Percentiles rank a stretch among this genome's conserved stretches.
Conservation (phyloP, 2,113 vertebrate species). For the Brachypteracias leptosomus region DNA sequence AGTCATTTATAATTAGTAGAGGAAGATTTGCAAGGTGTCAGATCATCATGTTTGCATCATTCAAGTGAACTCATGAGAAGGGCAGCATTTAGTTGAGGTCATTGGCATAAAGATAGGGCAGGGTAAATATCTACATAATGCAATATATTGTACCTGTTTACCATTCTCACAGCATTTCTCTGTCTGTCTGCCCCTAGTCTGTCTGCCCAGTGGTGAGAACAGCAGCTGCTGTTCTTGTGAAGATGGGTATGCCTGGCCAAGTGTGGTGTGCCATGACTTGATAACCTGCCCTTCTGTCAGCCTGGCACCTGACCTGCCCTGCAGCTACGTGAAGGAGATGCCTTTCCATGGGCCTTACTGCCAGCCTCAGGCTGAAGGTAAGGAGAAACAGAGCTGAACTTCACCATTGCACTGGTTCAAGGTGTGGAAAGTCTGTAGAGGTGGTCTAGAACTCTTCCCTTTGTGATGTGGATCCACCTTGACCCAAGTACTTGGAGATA, state of each 20-base stretch:
- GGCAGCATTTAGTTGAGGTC: neutral
- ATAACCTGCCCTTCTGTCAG: neutral
- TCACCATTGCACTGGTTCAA: neutral
- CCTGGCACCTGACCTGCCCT: neutral
- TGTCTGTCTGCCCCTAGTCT: constrained; percentile 50
- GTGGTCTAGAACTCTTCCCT: neutral
- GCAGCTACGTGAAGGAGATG: constrained; percentile 38
- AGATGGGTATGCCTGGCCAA: constrained; percentile 65
- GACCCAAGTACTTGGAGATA: neutral
- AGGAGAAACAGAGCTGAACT: neutral
- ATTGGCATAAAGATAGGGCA: neutral
- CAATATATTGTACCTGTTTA: accelerated
- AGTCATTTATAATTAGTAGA: neutral
- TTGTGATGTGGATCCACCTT: neutral
- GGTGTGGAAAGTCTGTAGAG: neutral
- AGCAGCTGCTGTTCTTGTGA: constrained; percentile 67
- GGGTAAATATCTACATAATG: neutral
- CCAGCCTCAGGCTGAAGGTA: constrained; percentile 60
- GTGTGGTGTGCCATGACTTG: neutral
- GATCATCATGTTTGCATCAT: neutral
- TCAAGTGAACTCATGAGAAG: neutral
- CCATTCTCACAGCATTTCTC: neutral
- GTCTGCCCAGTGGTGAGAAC: constrained; percentile 18
- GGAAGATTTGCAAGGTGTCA: neutral
- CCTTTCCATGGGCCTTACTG: constrained; percentile 61